Evolutionary conservation across 2,797 vertebrate species (phyloP).

Genomic region (Anguilla pacifica): DNA sequence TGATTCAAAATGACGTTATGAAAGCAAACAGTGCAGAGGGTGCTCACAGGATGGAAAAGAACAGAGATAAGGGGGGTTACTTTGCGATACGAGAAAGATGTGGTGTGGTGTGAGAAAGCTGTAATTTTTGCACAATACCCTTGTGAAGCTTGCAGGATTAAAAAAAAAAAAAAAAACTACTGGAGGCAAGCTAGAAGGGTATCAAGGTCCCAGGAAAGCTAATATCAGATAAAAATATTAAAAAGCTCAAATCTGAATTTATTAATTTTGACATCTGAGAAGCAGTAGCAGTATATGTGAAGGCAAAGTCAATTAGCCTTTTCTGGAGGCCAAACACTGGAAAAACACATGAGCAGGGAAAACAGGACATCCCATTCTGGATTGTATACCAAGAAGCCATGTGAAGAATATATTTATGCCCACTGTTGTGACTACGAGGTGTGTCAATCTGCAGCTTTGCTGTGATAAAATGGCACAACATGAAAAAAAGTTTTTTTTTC

Average conservation of each 20-base stretch:
- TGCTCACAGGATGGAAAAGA: background rate
- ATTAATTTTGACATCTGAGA: conserved; percentile 32
- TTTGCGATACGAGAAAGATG: background rate
- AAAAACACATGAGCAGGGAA: background rate
- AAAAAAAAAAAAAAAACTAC: background rate
- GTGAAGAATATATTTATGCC: background rate
- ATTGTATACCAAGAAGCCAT: background rate
- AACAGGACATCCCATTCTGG: background rate
- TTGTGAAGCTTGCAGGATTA: background rate
- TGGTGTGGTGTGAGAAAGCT: background rate
- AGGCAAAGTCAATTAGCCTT: conserved; percentile 29
- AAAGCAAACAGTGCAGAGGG: background rate
- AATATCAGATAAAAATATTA: background rate
- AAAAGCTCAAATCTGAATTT: conserved; percentile 4
- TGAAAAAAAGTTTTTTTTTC: background rate
- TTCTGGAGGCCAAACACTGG: conserved; percentile 5
- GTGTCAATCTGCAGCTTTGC: background rate
- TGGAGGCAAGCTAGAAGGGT: background rate
- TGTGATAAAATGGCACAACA: background rate
- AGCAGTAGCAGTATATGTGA: conserved; percentile 35
- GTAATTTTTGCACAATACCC: background rate
- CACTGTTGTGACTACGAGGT: background rate
- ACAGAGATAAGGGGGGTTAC: background rate
- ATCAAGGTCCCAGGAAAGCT: conserved; percentile 15
- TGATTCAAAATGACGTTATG: background rate